Percentiles rank a stretch among this genome's conserved stretches.
Evolutionary conservation across 2,888 invertebrate species (phyloP).

Genomic region (Dascillus cervinus): DNA sequence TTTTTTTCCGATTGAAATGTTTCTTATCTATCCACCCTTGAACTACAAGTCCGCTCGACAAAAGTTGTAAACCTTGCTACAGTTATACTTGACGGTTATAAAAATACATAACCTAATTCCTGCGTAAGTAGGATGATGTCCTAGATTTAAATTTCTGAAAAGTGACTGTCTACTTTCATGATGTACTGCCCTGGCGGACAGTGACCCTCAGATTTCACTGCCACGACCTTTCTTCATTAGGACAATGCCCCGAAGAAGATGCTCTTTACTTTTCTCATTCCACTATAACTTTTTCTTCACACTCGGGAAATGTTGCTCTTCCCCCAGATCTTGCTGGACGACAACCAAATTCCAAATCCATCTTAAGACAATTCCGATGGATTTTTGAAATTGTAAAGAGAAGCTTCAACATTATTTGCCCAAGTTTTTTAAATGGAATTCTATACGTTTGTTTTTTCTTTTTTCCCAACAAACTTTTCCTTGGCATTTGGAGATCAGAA

Average conservation of each 20-base stretch:
- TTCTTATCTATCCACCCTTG: constrained; percentile 19
- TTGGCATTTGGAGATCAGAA: too few species aligned
- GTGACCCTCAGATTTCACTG: constrained; percentile 24
- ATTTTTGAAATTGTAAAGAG: too few species aligned
- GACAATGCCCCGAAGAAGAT: constrained; percentile 19
- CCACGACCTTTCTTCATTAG: constrained; percentile 25
- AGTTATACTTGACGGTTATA: constrained; percentile 19
- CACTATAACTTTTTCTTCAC: neutral
- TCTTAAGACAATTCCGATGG: too few species aligned
- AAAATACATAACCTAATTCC: constrained; percentile 34
- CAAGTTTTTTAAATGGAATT: too few species aligned
- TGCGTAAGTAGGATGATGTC: constrained; percentile 24
- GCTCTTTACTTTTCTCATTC: constrained; percentile 3
- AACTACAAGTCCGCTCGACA: constrained; percentile 16
- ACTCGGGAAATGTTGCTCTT: too few species aligned
- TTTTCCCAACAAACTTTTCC: too few species aligned
- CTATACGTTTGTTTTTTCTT: too few species aligned
- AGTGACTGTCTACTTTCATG: constrained; percentile 30
- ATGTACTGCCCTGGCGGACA: constrained; percentile 16
- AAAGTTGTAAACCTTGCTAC: constrained; percentile 21
- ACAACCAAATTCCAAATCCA: too few species aligned
- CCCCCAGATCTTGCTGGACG: too few species aligned
- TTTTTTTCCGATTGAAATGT: too few species aligned
- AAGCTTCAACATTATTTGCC: too few species aligned
- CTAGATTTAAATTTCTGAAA: constrained; percentile 30